These are phyloP conservation scores for Rhinogobius similis DNA, from an alignment of 2,113 vertebrate species.

Conservation along the genomic window DNA sequence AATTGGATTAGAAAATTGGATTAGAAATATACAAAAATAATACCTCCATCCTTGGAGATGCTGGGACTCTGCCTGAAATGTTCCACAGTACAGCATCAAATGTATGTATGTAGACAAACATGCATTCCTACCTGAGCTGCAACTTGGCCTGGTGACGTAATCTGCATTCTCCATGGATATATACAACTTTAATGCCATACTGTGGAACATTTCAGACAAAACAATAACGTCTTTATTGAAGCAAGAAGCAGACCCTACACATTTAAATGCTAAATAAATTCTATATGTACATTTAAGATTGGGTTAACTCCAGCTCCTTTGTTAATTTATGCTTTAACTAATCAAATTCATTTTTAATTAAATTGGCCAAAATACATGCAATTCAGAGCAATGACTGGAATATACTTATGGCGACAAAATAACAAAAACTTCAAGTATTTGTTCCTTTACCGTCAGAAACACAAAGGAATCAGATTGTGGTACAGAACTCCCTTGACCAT, in stretches of 20 bases:
- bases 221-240: background rate
- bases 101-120: too few relatives aligned
- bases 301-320: too few relatives aligned
- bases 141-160: too few relatives aligned
- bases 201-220: background rate
- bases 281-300: background rate
- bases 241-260: background rate
- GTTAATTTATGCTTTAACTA: background rate
- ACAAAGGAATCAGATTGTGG: background rate
- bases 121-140: too few relatives aligned
- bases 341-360: background rate
- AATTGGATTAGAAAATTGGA: too few relatives aligned
- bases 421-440: background rate
- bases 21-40: too few relatives aligned
- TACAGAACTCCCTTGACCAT: conserved; percentile 40
- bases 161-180: too few relatives aligned
- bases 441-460: background rate
- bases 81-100: background rate
- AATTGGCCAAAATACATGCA: background rate
- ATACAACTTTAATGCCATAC: background rate
- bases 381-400: background rate
- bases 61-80: background rate
- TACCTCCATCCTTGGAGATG: background rate
- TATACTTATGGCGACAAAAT: background rate
- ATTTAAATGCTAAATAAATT: background rate